phyloP scores from a whole-genome alignment of 2,113 vertebrate genomes.

The Caranx ignobilis region DNA sequence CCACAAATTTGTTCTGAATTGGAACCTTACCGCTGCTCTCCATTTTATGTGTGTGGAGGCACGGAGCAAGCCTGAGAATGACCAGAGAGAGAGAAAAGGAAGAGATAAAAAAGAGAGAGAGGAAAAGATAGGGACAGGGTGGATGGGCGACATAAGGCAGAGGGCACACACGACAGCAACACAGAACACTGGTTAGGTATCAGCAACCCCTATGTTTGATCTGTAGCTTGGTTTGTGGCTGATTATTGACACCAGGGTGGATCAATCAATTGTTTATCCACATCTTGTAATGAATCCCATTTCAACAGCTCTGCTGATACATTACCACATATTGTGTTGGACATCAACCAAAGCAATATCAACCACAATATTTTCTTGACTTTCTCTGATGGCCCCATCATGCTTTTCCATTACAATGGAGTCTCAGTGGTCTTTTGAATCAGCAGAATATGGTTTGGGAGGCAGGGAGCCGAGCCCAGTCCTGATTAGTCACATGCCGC shows the following conservation, averaged over 20 bases:
- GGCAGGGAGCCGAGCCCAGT: slow-evolving; percentile 65
- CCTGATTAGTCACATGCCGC: slow-evolving; percentile 79
- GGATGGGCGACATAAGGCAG: slow-evolving; percentile 61
- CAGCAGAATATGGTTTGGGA: slow-evolving; percentile 72
- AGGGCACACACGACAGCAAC: slow-evolving; percentile 49
- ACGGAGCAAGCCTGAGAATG: slow-evolving; percentile 67
- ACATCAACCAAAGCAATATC: slow-evolving; percentile 66
- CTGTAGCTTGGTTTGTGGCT: slow-evolving; percentile 47
- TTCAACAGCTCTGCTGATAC: slow-evolving; percentile 59
- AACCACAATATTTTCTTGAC: slow-evolving; percentile 52
- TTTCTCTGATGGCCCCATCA: slow-evolving; percentile 65
- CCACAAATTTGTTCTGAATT: slow-evolving; percentile 99
- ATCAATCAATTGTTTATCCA: slow-evolving; percentile 65
- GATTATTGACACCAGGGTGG: slow-evolving; percentile 56
- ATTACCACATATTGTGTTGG: slow-evolving; percentile 67
- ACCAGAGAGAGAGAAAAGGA: slow-evolving; percentile 71
- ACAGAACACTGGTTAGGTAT: slow-evolving; percentile 35
- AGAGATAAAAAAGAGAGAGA: slow-evolving; percentile 62
- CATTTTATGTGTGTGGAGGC: slow-evolving; percentile 80
- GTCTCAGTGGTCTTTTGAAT: slow-evolving; percentile 78
- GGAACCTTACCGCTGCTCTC: slow-evolving; percentile 88
- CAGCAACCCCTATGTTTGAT: slow-evolving; percentile 51
- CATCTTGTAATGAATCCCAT: slow-evolving; percentile 60
- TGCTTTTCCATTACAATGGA: slow-evolving; percentile 57
- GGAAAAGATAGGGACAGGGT: slow-evolving; percentile 43